Percentiles rank a stretch among this genome's conserved stretches.
Evolutionary conservation across 2,888 invertebrate genomes (phyloP).

Genomic region (Patella caerulea): DNA sequence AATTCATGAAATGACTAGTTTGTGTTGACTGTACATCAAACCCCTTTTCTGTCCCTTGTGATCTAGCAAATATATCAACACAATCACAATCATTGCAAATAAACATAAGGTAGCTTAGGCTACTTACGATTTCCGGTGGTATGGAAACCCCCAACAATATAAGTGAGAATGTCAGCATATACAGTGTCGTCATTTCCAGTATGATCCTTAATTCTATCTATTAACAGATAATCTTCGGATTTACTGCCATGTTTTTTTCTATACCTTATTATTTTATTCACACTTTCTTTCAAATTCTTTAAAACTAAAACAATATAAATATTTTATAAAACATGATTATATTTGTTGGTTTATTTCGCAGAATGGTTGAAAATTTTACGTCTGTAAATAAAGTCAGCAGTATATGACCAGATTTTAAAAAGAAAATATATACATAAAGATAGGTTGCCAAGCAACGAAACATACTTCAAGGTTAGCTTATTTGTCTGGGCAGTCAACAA

Average conservation of each 20-base stretch:
- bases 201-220: constrained; percentile 53
- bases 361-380: background rate
- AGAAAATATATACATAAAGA: background rate
- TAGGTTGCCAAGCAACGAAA: background rate
- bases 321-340: background rate
- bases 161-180: constrained; percentile 48
- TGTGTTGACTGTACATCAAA: no score
- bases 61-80: no score
- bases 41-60: no score
- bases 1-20: no score
- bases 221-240: constrained; percentile 47
- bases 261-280: constrained; percentile 42
- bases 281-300: constrained; percentile 27
- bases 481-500: no score
- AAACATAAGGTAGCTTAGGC: no score
- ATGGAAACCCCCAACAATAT: constrained; percentile 65
- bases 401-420: background rate
- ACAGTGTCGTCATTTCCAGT: constrained; percentile 36
- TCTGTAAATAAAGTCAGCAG: background rate
- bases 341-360: background rate
- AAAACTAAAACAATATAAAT: constrained; percentile 25
- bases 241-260: constrained; percentile 38
- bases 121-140: constrained; percentile 66
- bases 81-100: no score
- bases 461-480: no score